Evolutionary conservation across 2,888 invertebrate genomes (phyloP).

Genomic region (Drosophila demipolita): DNA sequence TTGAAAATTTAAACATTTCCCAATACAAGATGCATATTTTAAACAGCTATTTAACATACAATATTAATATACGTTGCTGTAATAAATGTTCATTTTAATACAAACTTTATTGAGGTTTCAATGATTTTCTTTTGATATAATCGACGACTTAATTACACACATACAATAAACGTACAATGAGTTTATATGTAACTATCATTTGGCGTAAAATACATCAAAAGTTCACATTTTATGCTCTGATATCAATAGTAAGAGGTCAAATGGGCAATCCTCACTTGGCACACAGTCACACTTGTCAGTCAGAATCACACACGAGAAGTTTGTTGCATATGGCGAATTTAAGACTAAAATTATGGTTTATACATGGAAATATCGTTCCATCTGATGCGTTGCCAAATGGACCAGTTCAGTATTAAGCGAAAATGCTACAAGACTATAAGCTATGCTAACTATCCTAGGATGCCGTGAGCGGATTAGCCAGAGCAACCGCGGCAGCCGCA

Average conservation of each 20-base stretch:
- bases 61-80: not conserved
- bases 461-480: slow-evolving; percentile 86
- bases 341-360: slow-evolving; percentile 11
- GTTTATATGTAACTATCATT: not conserved
- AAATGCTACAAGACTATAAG: not conserved
- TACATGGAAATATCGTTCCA: slow-evolving; percentile 12
- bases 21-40: not conserved
- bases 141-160: not conserved
- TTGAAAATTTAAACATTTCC: no score
- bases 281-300: not conserved
- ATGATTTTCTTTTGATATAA: not conserved
- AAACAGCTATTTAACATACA: not conserved
- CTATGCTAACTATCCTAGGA: not conserved
- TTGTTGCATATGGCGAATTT: slow-evolving; percentile 5
- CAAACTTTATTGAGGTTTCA: not conserved
- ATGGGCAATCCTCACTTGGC: not conserved
- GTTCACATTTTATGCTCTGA: not conserved
- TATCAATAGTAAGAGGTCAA: not conserved
- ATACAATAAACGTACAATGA: not conserved
- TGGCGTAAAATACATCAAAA: not conserved
- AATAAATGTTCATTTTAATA: not conserved
- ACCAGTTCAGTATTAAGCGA: not conserved
- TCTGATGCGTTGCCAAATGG: not conserved
- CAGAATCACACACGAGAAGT: not conserved
- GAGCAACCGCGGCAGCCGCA: slow-evolving; percentile 99